Base-by-base conservation (phyloP, 1,140 invertebrate genomes). In the Pectinophora gossypiella region DNA sequence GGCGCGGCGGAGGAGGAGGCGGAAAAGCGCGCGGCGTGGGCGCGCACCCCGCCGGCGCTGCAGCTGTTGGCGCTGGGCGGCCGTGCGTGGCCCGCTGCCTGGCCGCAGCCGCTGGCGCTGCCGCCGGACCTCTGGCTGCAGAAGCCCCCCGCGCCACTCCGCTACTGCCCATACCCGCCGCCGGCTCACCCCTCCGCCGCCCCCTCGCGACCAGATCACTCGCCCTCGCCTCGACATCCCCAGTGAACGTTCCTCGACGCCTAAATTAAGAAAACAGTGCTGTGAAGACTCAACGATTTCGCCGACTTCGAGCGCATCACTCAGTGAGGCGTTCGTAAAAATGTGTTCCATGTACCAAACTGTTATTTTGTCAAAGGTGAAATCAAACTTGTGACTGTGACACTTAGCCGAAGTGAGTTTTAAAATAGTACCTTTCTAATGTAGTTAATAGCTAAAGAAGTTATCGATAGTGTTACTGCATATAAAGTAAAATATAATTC, bases 131-230 rank as follows among this genome's bases (percentile, higher is more conserved):
- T 86, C 10, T 87, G 84, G 84, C 61, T 87, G 21, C 85, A 87
- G 60, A 87, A 88, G 42, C 73, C 85, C 3, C 78, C 83, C 0
- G 51, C 79, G 13, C 77, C 80, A 1, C 60, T 87, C 4, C 68
- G 87, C 38, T 88, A 87, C 68, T 81, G 77, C 59, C 87, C 87
- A 12, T 88, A 88, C 59, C 87, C 85, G 12, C 79, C 83, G 5
- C 83, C 80, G 12, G 56, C 71, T 46, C 80, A 72, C 59, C 69
- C 65, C 23, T 54, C 63, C n/a, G 72, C 72, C n/a, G 62, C 64
- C 3, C 53, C 71, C 15, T 61, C 69, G 10, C 59, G 74, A 20
- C 60, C 68, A 4, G 72, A 83, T 10, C 79, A 82, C 51, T 46
- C 68, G 16, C 72, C 72, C 1, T 72, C 77, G 0, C 79, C 79